Conservation (phyloP, 2,113 vertebrate genomes). For the Podarcis cretensis region DNA sequence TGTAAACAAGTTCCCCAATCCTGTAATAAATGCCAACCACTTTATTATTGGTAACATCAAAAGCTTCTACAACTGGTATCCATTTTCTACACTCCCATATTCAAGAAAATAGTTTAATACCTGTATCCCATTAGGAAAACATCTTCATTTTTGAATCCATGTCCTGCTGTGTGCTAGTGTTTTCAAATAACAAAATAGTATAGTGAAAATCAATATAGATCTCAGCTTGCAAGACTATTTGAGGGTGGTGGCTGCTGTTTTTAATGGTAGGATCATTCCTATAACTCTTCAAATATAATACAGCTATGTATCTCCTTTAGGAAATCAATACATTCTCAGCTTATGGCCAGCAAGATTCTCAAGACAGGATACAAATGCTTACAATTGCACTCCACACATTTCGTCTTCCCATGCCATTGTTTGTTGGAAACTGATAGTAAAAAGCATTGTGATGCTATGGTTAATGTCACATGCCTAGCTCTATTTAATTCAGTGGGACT, state of each 20-base stretch:
- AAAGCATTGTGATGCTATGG: background rate
- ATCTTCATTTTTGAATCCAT: background rate
- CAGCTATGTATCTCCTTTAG: constrained; percentile 21
- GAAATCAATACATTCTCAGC: constrained; percentile 43
- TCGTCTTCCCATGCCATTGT: background rate
- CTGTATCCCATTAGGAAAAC: background rate
- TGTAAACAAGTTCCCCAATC: no score
- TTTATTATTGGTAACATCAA: background rate
- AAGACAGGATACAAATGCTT: constrained; percentile 24
- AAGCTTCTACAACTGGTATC: rapidly evolving
- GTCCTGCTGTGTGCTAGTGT: background rate
- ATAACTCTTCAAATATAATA: constrained; percentile 31
- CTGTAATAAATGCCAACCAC: background rate
- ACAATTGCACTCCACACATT: constrained; percentile 7
- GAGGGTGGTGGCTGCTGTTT: background rate
- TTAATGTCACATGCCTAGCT: background rate
- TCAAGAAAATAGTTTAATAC: constrained; percentile 2
- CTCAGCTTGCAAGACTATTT: constrained; percentile 26
- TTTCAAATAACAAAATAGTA: constrained; percentile 26
- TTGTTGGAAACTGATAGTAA: background rate
- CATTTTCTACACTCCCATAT: background rate
- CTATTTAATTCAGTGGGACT: no score
- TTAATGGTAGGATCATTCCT: constrained; percentile 12
- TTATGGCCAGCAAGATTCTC: constrained; percentile 19
- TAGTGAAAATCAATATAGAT: constrained; percentile 28